These are phyloP conservation scores for Trichonephila clavipes DNA, from an alignment of 1,140 invertebrate genomes.

Conservation along the genomic window DNA sequence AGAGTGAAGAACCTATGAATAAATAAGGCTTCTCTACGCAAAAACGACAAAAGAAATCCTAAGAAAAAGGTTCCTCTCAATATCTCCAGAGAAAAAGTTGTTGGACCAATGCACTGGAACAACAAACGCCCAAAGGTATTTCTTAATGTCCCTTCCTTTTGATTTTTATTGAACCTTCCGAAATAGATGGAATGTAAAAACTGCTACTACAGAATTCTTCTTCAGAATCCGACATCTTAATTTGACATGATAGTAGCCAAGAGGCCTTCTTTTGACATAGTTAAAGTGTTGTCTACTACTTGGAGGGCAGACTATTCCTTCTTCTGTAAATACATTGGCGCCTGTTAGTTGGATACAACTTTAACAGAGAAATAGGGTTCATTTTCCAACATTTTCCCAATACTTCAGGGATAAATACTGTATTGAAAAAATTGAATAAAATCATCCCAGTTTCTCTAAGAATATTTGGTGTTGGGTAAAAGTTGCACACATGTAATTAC, in stretches of 20 bases:
- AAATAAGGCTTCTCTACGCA: neutral
- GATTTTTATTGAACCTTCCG: neutral
- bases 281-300: too few species aligned
- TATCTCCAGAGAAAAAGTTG: neutral
- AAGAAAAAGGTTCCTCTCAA: neutral
- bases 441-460: too few species aligned
- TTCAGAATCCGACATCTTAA: constrained; percentile 17
- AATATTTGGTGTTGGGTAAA: too few species aligned
- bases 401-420: too few species aligned
- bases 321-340: too few species aligned
- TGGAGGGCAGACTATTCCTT: too few species aligned
- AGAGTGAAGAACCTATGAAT: neutral
- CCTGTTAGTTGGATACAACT: too few species aligned
- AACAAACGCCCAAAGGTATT: neutral
- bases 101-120: neutral
- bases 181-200: neutral
- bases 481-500: too few species aligned
- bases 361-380: too few species aligned
- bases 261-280: too few species aligned
- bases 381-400: too few species aligned
- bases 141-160: neutral
- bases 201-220: neutral
- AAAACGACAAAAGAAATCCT: neutral
- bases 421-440: too few species aligned
- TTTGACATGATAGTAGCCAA: neutral